Percentiles rank a stretch among this genome's conserved stretches.
Conservation (phyloP, 2,888 invertebrate species). For the Melikaiella ostensackeni region DNA sequence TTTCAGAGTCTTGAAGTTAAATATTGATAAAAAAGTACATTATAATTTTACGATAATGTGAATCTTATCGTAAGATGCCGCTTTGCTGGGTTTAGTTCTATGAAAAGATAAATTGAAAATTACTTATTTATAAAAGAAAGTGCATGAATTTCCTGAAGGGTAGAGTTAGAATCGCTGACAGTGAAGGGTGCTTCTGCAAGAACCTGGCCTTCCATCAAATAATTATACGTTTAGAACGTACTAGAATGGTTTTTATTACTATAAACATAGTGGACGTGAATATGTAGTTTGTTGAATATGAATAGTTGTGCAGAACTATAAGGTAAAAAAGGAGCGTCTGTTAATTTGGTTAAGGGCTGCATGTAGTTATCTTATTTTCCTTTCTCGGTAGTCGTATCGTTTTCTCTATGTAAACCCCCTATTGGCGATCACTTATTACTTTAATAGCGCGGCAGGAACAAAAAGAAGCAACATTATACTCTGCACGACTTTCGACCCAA, state of each 20-base stretch:
- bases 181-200: not conserved
- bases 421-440: slow-evolving; percentile 28
- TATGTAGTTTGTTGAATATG: slow-evolving; percentile 1
- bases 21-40: too few species aligned
- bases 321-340: slow-evolving; percentile 10
- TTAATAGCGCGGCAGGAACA: slow-evolving; percentile 24
- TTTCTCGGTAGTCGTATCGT: slow-evolving; percentile 35
- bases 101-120: not conserved
- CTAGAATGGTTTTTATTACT: not conserved
- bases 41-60: too few species aligned
- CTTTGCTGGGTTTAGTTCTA: too few species aligned
- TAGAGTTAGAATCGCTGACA: not conserved
- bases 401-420: slow-evolving; percentile 19
- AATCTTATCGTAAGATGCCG: too few species aligned
- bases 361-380: slow-evolving; percentile 31
- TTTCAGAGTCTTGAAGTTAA: too few species aligned
- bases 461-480: slow-evolving; percentile 28
- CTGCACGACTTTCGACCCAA: slow-evolving; percentile 25
- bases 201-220: not conserved
- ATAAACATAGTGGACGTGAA: not conserved
- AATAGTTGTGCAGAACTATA: not conserved
- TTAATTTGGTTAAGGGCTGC: slow-evolving; percentile 28
- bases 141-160: not conserved
- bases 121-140: not conserved
- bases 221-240: not conserved